Base-by-base conservation (phyloP, 2,888 invertebrate species). In the Pachymerium ferrugineum region DNA sequence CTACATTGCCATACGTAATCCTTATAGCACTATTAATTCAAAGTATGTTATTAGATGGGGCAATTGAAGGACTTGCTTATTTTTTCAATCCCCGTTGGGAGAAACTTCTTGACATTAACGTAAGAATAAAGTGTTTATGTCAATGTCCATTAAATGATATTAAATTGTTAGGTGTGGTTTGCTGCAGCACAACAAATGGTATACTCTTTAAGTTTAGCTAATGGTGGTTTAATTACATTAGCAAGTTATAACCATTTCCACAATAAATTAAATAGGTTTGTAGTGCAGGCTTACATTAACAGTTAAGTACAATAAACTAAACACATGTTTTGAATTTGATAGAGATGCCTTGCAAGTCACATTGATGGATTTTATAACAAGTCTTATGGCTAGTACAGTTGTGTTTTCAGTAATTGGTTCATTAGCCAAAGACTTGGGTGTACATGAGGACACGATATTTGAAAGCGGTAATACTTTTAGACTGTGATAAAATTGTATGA, bases 131-230 rank as follows among this genome's bases (percentile, higher is more conserved):
- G 12, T 31, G 19, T 67, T 19, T 69, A 29, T 5, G 5, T 67
- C 22, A 10, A 22, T 67, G 14, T 29, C 19, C 19, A 28, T 28
- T 67, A 16, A 68, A 68, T 19, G 3, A 47, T 22, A 47, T 22
- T 4, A 12, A 38, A 29, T 67, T 67, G n/a, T 33, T 72, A 86
- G 77, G 91, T 93, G 16, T 93, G 92, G 92, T 90, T 89, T 2
- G 90, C 90, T 77, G 92, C 92, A 0, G 91, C 91, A 0, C 91
- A 91, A 1, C 92, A 92, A 86, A 89, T 91, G 78, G 91, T 92
- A 82, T 92, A 91, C 83, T 92, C 92, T 0, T 89, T 92, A 75
- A 90, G 91, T 62, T 88, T 92, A n/a, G 90, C 91, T 0, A 85
- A 91, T 72, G 87, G 92, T 68, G 90, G 91, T 0, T 84, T 92